Evolutionary conservation across 1,140 invertebrate species (phyloP), one percentile per base, ranked within the genome.

Genomic region (Drosophila sproati): DNA sequence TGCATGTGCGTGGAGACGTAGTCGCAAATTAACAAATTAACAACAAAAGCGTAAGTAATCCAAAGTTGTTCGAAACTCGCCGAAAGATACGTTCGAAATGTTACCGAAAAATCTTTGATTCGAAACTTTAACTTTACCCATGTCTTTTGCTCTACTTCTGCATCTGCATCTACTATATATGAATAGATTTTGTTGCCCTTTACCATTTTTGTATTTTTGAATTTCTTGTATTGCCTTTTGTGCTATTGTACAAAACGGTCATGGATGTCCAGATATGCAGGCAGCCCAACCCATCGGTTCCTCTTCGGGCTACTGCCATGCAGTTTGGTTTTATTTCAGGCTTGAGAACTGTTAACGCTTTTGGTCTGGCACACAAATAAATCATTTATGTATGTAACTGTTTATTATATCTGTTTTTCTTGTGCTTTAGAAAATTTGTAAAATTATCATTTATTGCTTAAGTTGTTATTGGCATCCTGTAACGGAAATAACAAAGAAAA

Each of bases 151-250:
- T 87, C 69, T 90, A 57, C 69, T 73, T 64, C 70, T 64, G 77
- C 60, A 47, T 78, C 51, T 82, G 47, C 56, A 69, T 72, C 51
- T 60, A 56, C 43, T 60, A 10, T 47, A 31, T 70, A 59, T 52
- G n/a, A 59, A 45, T 45, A 45, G 29, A 31, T 60, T 48, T 63
- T 73, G 50, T 77, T 64, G 78, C 68, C 77, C 88, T 79, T 78
- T 54, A 70, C 77, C 54, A 54, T 55, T 78, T 86, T 78, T 86
- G 55, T 51, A 45, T 70, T 77, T 37, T 77, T 37, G 56, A 73
- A 71, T 80, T 80, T 20, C 20, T 92, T 81, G 75, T 90, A 71
- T 92, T 91, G 92, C 92, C 91, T 93, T 93, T 87, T 85, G 86
- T 85, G 75, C 92, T 93, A 93, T 92, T 89, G 90, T 60, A 20